Percentiles rank a stretch among this genome's conserved stretches.
Evolutionary conservation across 2,888 invertebrate genomes (phyloP).

Genomic region (Glaucopsyche alexis): DNA sequence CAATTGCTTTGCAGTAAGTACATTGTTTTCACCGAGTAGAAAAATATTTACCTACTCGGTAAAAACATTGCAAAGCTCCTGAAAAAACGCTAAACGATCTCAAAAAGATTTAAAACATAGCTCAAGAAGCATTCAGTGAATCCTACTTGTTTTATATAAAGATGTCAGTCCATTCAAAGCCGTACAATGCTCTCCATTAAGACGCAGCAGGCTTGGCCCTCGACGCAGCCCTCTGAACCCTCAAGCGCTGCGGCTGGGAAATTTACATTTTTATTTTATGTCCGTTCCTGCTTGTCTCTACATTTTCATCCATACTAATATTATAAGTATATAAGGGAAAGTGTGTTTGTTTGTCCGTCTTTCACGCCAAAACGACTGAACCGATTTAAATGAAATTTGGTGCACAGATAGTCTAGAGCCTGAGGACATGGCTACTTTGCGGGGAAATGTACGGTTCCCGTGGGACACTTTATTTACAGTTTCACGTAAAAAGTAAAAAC

Average conservation of each 20-base stretch:
- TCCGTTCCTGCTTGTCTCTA: not conserved
- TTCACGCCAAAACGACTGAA: too few species aligned
- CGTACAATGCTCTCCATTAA: constrained; percentile 27
- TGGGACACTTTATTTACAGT: too few species aligned
- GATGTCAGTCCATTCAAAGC: constrained; percentile 25
- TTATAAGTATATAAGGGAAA: too few species aligned
- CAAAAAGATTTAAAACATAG: not conserved
- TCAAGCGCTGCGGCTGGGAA: constrained; percentile 13
- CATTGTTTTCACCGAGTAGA: too few species aligned
- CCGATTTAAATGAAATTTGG: too few species aligned
- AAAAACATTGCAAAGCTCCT: not conserved
- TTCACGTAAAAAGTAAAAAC: too few species aligned
- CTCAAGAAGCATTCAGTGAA: constrained; percentile 2
- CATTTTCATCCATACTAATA: not conserved
- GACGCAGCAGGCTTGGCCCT: constrained; percentile 21
- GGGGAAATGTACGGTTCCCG: too few species aligned
- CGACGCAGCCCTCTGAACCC: constrained; percentile 7
- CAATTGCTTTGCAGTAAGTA: too few species aligned
- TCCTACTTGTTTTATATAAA: constrained; percentile 25
- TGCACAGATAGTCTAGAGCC: too few species aligned
- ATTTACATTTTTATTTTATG: constrained; percentile 6
- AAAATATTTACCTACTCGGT: not conserved
- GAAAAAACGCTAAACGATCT: constrained; percentile 9
- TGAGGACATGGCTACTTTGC: too few species aligned
- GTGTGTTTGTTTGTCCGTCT: too few species aligned